A percentile compares a stretch with the other conserved stretches of the same genome.
These are phyloP conservation scores for Garra rufa DNA, from an alignment of 2,113 vertebrate genomes.

Conservation along the genomic window DNA sequence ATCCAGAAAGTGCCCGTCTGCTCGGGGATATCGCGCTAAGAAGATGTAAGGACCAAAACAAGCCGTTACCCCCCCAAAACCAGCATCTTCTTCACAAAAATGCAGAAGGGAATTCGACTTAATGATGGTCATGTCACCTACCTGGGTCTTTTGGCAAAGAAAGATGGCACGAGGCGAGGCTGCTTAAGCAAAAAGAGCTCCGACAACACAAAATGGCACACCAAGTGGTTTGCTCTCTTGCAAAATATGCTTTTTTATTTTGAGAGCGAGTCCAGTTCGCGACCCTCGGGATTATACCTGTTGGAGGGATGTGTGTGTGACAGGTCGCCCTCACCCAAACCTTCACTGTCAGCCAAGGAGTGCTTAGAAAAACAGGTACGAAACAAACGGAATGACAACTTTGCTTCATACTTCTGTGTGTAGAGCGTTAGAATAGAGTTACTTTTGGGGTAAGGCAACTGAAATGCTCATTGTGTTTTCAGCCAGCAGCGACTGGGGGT, in stretches of 20 bases:
- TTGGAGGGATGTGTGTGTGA: conserved; percentile 94
- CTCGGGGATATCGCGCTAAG: conserved; percentile 59
- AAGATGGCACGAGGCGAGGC: conserved; percentile 90
- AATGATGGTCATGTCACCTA: conserved; percentile 94
- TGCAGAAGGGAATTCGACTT: conserved; percentile 94
- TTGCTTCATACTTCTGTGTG: not conserved
- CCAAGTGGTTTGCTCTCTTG: conserved; percentile 94
- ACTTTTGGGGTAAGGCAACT: not conserved
- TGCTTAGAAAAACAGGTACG: conserved; percentile 93
- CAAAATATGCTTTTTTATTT: conserved; percentile 99
- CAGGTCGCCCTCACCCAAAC: conserved; percentile 89
- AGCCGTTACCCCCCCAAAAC: conserved; percentile 45
- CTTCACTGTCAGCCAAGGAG: conserved; percentile 87
- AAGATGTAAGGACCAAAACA: conserved; percentile 72
- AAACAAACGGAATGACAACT: conserved; percentile 25
- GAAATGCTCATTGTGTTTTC: conserved; percentile 1
- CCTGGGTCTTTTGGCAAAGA: conserved; percentile 92
- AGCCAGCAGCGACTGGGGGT: conserved; percentile 21
- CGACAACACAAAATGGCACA: conserved; percentile 98
- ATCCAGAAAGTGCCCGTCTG: conserved; percentile 69
- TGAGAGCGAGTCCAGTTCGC: conserved; percentile 93
- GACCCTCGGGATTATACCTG: conserved; percentile 95
- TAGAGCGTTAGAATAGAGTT: not conserved
- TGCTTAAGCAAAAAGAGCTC: conserved; percentile 93
- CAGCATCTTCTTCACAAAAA: conserved; percentile 71